phyloP scores from a whole-genome alignment of 2,888 invertebrate genomes.

The Eupsilia transversa region DNA sequence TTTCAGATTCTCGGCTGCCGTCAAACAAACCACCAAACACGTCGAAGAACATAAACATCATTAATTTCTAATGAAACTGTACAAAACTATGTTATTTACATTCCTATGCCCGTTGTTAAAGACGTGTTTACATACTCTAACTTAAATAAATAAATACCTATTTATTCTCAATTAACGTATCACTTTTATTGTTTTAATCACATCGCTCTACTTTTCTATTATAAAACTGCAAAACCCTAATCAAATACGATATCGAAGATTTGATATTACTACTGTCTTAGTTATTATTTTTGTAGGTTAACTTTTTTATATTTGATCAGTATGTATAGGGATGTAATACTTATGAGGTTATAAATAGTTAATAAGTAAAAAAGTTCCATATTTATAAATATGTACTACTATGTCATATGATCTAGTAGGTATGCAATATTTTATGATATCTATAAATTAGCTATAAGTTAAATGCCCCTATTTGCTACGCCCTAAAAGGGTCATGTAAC shows the following conservation, averaged over 20 bases:
- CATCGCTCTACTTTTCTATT: background rate
- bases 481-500: too few species aligned
- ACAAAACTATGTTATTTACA: slow-evolving; percentile 18
- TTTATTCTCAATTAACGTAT: slow-evolving; percentile 36
- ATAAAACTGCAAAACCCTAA: background rate
- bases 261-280: background rate
- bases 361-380: too few species aligned
- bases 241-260: background rate
- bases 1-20: slow-evolving; percentile 72
- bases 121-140: slow-evolving; percentile 45
- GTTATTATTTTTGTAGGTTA: background rate
- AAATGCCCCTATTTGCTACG: too few species aligned
- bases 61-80: slow-evolving; percentile 19
- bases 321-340: background rate
- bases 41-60: slow-evolving; percentile 66
- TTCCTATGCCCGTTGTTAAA: slow-evolving; percentile 26
- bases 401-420: too few species aligned
- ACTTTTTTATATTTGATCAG: background rate
- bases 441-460: too few species aligned
- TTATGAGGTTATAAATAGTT: background rate
- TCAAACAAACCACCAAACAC: slow-evolving; percentile 71
- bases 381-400: too few species aligned
- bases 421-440: too few species aligned
- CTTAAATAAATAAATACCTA: slow-evolving; percentile 50
- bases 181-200: background rate